Evolutionary conservation across 1,140 invertebrate species (phyloP).

Genomic region (Atta cephalotes): DNA sequence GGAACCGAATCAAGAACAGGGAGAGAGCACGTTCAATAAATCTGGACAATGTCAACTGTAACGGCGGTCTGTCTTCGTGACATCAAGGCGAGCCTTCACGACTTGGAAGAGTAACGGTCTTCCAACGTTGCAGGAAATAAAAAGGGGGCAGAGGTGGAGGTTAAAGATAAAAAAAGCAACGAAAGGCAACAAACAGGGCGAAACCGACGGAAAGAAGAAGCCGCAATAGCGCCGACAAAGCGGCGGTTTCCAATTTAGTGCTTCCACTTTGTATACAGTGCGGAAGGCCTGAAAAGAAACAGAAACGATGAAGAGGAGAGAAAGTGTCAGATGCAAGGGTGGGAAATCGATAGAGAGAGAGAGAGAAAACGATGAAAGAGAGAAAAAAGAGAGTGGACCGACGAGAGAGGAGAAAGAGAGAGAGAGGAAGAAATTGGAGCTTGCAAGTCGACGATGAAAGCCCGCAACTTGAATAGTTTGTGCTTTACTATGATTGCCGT

Average conservation of each 20-base stretch:
- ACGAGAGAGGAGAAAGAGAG: not conserved
- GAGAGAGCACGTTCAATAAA: constrained; percentile 64
- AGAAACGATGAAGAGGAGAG: constrained; percentile 27
- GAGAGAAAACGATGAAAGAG: not conserved
- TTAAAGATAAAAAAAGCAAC: constrained; percentile 30
- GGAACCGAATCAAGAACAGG: constrained; percentile 28
- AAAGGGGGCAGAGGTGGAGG: constrained; percentile 14
- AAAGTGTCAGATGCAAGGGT: not conserved
- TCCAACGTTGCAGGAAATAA: constrained; percentile 8
- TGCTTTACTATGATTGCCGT: constrained; percentile 75
- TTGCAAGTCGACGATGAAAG: constrained; percentile 75
- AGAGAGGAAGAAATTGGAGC: constrained; percentile 38
- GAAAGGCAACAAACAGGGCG: constrained; percentile 9
- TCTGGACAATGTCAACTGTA: constrained; percentile 68
- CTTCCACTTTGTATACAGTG: constrained; percentile 74
- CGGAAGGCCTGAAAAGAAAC: constrained; percentile 67
- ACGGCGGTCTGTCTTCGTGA: constrained; percentile 64
- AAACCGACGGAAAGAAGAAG: constrained; percentile 51
- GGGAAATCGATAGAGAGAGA: not conserved
- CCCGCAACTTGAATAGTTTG: constrained; percentile 74
- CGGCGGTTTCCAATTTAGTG: constrained; percentile 74
- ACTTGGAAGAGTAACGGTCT: constrained; percentile 44
- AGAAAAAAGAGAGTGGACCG: constrained; percentile 17
- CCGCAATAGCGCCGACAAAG: constrained; percentile 72
- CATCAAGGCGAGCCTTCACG: constrained; percentile 43